These are phyloP conservation scores for Cichladusa arquata DNA, from an alignment of 2,113 vertebrate genomes.

Conservation along the genomic window DNA sequence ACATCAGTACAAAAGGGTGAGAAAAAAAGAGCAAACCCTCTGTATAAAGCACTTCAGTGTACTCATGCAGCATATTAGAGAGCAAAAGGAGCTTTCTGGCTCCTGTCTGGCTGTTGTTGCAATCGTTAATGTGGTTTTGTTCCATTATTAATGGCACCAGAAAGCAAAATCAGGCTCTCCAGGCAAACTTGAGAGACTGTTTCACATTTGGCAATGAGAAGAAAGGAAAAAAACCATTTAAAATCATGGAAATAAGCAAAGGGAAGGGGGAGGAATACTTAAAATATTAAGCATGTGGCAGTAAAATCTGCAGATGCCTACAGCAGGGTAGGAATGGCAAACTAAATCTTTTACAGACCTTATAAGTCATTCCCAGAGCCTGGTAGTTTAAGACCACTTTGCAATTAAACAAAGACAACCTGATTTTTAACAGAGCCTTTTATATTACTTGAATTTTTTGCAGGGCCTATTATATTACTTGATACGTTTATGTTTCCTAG, in stretches of 20 bases:
- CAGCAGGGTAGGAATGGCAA: neutral
- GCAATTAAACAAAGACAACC: neutral
- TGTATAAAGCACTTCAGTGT: neutral
- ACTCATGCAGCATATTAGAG: neutral
- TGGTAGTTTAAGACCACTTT: neutral
- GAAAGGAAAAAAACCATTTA: neutral
- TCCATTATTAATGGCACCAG: slow-evolving; percentile 63
- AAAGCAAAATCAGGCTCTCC: slow-evolving; percentile 13
- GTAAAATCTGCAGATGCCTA: neutral
- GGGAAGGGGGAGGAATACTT: neutral
- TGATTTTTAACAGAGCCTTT: neutral
- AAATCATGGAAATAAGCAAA: neutral
- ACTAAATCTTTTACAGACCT: neutral
- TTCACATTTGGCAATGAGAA: neutral
- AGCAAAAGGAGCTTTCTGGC: slow-evolving; percentile 34
- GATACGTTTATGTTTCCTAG: neutral
- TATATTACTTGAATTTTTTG: neutral
- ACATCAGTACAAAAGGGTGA: neutral
- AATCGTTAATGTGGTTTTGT: slow-evolving; percentile 50
- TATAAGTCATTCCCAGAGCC: neutral
- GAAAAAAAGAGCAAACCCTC: neutral
- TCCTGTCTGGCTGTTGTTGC: slow-evolving; percentile 42
- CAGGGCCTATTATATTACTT: neutral
- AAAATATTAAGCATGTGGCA: neutral
- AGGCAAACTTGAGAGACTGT: slow-evolving; percentile 21